A percentile compares a stretch with the other conserved stretches of the same genome.
These are phyloP conservation scores for Lycaena phlaeas DNA, from an alignment of 2,888 invertebrate genomes.

Conservation along the genomic window DNA sequence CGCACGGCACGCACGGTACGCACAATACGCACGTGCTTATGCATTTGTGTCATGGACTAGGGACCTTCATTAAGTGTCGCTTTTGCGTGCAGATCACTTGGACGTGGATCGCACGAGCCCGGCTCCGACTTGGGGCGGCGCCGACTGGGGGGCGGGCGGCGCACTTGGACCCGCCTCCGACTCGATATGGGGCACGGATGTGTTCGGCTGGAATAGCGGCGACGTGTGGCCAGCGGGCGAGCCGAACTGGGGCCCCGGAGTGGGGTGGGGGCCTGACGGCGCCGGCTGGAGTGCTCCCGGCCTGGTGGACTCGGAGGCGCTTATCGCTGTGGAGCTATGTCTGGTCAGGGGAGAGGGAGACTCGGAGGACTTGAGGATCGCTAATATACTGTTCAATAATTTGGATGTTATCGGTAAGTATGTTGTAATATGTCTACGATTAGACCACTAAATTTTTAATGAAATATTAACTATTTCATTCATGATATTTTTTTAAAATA, in stretches of 20 bases:
- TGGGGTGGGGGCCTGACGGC: slow-evolving; percentile 71
- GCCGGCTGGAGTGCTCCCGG: slow-evolving; percentile 79
- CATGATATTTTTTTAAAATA: too few relatives aligned
- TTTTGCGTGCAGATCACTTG: slow-evolving; percentile 21
- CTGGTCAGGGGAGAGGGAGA: slow-evolving; percentile 58
- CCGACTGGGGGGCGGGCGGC: slow-evolving; percentile 21
- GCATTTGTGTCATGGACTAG: too few relatives aligned
- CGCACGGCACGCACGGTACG: slow-evolving; percentile 44
- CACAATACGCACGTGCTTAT: too few relatives aligned
- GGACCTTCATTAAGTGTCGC: too few relatives aligned
- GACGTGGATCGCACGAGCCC: slow-evolving; percentile 36
- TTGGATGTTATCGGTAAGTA: slow-evolving; percentile 90
- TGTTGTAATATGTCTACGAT: too few relatives aligned
- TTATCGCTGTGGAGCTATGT: slow-evolving; percentile 75
- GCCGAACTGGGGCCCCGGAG: slow-evolving; percentile 82
- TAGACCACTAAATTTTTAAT: too few relatives aligned
- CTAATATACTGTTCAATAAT: slow-evolving; percentile 93
- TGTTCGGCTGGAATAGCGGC: slow-evolving; percentile 77
- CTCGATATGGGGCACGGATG: slow-evolving; percentile 81
- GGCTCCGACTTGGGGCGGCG: slow-evolving; percentile 27
- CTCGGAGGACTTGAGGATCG: slow-evolving; percentile 77
- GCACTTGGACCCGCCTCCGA: slow-evolving; percentile 24
- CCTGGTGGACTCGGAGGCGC: slow-evolving; percentile 85
- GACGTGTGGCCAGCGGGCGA: slow-evolving; percentile 76
- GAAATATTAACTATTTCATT: too few relatives aligned